A percentile compares a stretch with the other conserved stretches of the same genome.
phyloP scores from a whole-genome alignment of 2,113 vertebrate species.

The Cebus imitator region DNA sequence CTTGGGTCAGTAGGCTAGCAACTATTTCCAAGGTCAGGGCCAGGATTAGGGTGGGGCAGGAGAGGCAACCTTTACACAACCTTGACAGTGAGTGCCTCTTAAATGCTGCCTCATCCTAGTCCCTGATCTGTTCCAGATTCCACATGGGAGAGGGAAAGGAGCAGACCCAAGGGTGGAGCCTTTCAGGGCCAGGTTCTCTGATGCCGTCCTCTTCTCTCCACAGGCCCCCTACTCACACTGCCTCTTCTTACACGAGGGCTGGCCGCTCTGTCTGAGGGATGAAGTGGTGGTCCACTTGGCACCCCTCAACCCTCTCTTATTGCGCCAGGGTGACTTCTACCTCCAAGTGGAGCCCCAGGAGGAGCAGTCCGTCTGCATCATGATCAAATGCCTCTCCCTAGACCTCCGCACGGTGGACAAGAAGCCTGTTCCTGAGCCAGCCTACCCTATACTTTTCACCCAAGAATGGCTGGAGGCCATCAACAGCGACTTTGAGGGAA shows the following conservation, averaged over 20 bases:
- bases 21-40: not conserved
- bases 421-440: slow-evolving; percentile 83
- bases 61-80: too few relatives aligned
- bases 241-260: slow-evolving; percentile 92
- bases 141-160: not conserved
- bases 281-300: slow-evolving; percentile 91
- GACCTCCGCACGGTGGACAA: slow-evolving; percentile 87
- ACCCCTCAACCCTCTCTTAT: slow-evolving; percentile 85
- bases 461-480: slow-evolving; percentile 87
- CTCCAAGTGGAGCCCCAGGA: slow-evolving; percentile 89
- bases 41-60: not conserved
- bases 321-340: slow-evolving; percentile 91
- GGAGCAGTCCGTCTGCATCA: slow-evolving; percentile 87
- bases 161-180: not conserved
- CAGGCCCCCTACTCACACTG: slow-evolving; percentile 89
- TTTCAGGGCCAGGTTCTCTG: not conserved
- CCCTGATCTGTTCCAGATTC: not conserved
- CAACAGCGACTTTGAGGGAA: slow-evolving; percentile 81
- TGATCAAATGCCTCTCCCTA: slow-evolving; percentile 87
- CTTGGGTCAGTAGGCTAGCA: not conserved
- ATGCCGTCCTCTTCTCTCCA: not conserved
- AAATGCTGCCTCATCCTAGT: not conserved
- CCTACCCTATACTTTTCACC: slow-evolving; percentile 89
- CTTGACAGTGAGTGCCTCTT: not conserved
- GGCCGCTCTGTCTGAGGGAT: slow-evolving; percentile 92